phyloP scores from a whole-genome alignment of 2,888 invertebrate genomes.

The Zelleria hepariella region DNA sequence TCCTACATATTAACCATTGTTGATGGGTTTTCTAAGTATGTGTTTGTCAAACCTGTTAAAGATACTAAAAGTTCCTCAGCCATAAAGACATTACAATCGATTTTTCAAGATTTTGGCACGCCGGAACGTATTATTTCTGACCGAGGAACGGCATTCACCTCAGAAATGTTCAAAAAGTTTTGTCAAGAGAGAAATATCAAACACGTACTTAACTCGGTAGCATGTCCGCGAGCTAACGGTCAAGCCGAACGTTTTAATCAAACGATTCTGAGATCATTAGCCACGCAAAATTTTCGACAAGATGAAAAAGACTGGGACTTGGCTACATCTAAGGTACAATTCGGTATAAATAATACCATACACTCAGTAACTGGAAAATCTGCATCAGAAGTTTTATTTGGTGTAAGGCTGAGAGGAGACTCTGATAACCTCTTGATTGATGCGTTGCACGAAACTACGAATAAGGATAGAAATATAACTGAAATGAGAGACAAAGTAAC shows the following conservation, averaged over 20 bases:
- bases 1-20: neutral
- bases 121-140: neutral
- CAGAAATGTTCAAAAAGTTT: neutral
- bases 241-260: neutral
- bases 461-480: neutral
- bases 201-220: neutral
- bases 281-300: no score
- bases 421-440: neutral
- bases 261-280: neutral
- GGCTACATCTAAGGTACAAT: neutral
- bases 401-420: neutral
- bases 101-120: neutral
- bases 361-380: neutral
- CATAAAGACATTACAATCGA: neutral
- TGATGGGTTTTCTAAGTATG: constrained; percentile 1
- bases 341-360: neutral
- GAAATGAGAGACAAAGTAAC: neutral
- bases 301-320: neutral
- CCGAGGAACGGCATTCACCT: neutral
- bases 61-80: neutral
- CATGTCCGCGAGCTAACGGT: neutral
- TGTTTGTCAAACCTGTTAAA: neutral
- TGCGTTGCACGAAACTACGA: no score
- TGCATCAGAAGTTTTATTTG: neutral
- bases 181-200: neutral